Conservation (phyloP, 1,140 invertebrate genomes). For the Plutomurus gul region DNA sequence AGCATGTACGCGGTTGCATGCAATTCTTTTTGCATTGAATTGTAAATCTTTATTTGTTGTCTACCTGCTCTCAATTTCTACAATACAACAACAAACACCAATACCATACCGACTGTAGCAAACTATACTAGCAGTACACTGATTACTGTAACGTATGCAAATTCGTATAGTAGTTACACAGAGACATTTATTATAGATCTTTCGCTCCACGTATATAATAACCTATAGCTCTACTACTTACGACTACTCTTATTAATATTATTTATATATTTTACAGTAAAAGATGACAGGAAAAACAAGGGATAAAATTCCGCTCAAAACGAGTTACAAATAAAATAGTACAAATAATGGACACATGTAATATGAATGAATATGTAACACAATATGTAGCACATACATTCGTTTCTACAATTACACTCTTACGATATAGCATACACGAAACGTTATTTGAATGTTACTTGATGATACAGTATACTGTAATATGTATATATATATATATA, state of each 20-base stretch:
- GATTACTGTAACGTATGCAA: too few species aligned
- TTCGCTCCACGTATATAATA: background rate
- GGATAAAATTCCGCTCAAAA: background rate
- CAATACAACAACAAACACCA: too few species aligned
- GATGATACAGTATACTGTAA: too few species aligned
- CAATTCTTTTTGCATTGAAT: too few species aligned
- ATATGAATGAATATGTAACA: too few species aligned
- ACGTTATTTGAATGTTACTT: background rate
- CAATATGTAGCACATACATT: background rate
- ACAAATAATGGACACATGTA: background rate
- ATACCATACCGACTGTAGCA: too few species aligned
- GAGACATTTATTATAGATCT: background rate
- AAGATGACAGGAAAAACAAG: slow-evolving; percentile 3
- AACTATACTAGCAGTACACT: too few species aligned
- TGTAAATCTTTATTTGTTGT: too few species aligned
- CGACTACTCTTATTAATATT: background rate
- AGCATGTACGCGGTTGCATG: too few species aligned
- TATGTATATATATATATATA: too few species aligned
- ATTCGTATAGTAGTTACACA: too few species aligned
- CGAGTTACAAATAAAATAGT: background rate
- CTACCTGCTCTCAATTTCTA: too few species aligned
- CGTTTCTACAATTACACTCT: background rate
- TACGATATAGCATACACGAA: background rate
- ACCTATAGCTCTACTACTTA: background rate
- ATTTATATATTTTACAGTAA: slow-evolving; percentile 2